Base-by-base conservation (phyloP, 2,888 invertebrate genomes). In the Ganaspis brasiliensis region DNA sequence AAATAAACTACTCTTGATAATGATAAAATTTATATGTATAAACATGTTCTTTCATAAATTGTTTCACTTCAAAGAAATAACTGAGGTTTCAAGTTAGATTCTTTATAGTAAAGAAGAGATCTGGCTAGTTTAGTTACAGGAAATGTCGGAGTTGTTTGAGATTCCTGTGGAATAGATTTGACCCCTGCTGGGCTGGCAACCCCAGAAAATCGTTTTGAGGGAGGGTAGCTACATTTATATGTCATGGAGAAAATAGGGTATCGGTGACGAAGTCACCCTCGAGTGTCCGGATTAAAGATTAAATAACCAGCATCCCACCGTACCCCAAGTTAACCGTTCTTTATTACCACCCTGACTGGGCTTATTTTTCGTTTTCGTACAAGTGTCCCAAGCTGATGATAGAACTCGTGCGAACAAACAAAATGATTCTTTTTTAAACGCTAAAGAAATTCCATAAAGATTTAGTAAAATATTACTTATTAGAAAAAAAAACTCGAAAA, bases 271-370 rank as follows among this genome's bases (percentile, higher is more conserved):
- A 81, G 82, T 82, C 81, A 81, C 82, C 80, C 81, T 82, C 82
- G 81, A 81, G 79, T 82, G 75, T 80, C 79, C 75, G 90, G 90
- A 90, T 90, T 90, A 90, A 84, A 89, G 90, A 91, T 91, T 90
- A 91, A 91, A 90, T 90, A 90, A 90, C 90, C 90, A 87, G 88
- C 85, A 84, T 83, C 86, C 81, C 83, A 81, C 82, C 83, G 75
- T 83, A 76, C 85, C 85, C 84, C 79, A 84, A 87, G 83, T 85
- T 83, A 84, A 87, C 83, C 80, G 81, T 81, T 85, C 87, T 75
- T 74, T 52, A 52, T 52, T 67, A 78, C 76, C 57, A 6, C 24
- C n/a, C 63, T 77, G 59, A 61, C 63, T 73, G 73, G 76, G 79
- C 76, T 81, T 81, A 72, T 78, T 79, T 73, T 73, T 71, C 79